Base-by-base conservation (phyloP, 2,797 vertebrate genomes). In the Ispidina picta region DNA sequence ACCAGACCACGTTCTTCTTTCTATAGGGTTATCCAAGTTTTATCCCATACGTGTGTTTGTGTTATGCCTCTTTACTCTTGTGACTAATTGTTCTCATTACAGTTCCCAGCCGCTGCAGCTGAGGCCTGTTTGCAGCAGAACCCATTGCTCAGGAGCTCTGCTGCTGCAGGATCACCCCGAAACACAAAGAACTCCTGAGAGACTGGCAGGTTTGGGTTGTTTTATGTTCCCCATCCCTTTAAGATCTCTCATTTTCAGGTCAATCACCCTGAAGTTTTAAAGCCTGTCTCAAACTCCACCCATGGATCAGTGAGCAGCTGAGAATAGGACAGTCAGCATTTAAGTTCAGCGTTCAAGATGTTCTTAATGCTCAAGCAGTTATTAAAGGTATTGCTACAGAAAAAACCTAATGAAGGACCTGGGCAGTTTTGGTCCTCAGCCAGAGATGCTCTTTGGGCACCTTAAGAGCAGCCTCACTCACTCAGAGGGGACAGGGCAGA, bases 91-190 rank as follows among this genome's bases (percentile, higher is more conserved):
- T 21, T 44, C 75, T 70, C 55, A n/a, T 89, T 35, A 74, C 59
- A 17, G 26, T 73, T 66, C 76, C 77, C 15, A 35, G 63, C 9
- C 13, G 54, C 72, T 43, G 83, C 94, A 92, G 88, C 94, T 93
- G 86, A 2, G 80, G 90, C 58, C 81, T 8, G 15, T 12, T 37
- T 1, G 0, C 65, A 55, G 75, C 86, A 3, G 8, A 46, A 77
- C 18, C 8, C 3, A 52, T 8, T 1, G 8, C 58, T 29, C 46
- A 6, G 56, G 44, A 86, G 41, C 59, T 43, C 74, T 16, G 58
- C 3, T 43, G 73, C 87, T 55, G 60, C 80, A 33, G 70, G 4
- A 66, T 2, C n/a, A 16, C 75, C 71, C 68, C 19, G 4, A 58
- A 84, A 26, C 1, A 11, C 78, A 65, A 25, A 29, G 15, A 43